phyloP scores from a whole-genome alignment of 2,888 invertebrate genomes.

The Seira ritae region DNA sequence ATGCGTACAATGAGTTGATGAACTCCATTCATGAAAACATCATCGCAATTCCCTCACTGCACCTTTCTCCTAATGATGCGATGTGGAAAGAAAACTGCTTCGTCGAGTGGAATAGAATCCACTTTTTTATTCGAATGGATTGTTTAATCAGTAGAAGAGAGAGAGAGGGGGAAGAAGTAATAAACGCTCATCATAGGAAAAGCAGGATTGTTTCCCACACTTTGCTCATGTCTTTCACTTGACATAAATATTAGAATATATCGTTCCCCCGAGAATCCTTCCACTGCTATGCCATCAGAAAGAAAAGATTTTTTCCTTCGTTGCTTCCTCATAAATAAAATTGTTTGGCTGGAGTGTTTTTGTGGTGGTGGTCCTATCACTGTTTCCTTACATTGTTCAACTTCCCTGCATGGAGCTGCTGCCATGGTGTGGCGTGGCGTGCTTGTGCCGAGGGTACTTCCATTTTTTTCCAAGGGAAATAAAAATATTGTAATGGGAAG shows the following conservation, averaged over 20 bases:
- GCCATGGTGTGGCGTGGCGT: no score
- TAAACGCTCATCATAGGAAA: constrained; percentile 5
- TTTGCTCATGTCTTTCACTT: constrained; percentile 36
- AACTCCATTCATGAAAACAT: constrained; percentile 13
- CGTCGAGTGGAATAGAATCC: neutral
- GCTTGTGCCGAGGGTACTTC: neutral
- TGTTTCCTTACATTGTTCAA: neutral
- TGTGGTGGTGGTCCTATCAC: neutral
- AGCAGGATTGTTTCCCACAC: constrained; percentile 9
- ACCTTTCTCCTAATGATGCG: no score
- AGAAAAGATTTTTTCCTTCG: constrained; percentile 13
- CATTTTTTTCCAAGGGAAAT: neutral
- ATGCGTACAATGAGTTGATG: constrained; percentile 12
- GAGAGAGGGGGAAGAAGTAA: neutral
- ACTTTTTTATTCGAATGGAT: constrained; percentile 2
- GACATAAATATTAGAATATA: constrained; percentile 51
- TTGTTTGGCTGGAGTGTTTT: constrained; percentile 7
- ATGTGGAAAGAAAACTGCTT: no score
- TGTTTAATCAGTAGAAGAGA: neutral
- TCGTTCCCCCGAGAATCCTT: constrained; percentile 25
- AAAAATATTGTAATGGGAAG: neutral
- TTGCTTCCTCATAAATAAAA: constrained; percentile 14
- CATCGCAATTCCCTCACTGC: no score
- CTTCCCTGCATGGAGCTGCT: neutral
- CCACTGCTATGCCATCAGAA: neutral